Percentiles rank a stretch among this genome's conserved stretches.
Conservation (phyloP, 2,797 vertebrate genomes). For the Neoniphon sammara region DNA sequence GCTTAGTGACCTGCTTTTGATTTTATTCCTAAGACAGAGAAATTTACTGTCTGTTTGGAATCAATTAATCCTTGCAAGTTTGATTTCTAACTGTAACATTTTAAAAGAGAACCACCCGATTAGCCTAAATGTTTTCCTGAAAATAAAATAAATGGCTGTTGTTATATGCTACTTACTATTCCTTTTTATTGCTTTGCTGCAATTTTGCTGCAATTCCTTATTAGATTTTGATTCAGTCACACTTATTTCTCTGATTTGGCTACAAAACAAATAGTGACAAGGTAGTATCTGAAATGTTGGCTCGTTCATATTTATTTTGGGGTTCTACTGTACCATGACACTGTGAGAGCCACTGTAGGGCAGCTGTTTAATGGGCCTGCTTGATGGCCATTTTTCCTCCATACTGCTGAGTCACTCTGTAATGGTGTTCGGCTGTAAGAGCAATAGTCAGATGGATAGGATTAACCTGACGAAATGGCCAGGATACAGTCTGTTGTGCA, state of each 20-base stretch:
- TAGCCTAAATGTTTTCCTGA: background rate
- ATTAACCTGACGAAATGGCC: constrained; percentile 33
- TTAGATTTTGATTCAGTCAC: background rate
- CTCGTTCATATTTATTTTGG: constrained; percentile 18
- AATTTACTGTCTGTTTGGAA: background rate
- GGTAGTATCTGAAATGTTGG: background rate
- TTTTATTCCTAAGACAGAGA: constrained; percentile 16
- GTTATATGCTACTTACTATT: background rate
- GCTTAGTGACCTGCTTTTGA: constrained; percentile 39
- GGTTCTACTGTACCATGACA: constrained; percentile 17
- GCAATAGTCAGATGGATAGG: background rate
- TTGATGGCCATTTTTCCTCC: constrained; percentile 20
- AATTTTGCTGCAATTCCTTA: background rate
- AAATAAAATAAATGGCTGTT: background rate
- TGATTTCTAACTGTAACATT: background rate
- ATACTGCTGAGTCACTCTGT: constrained; percentile 54
- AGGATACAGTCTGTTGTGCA: background rate
- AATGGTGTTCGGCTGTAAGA: constrained; percentile 13
- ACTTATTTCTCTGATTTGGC: constrained; percentile 3
- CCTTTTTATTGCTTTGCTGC: background rate
- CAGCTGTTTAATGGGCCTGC: constrained; percentile 17
- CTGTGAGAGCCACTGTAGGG: constrained; percentile 27
- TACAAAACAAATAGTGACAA: background rate
- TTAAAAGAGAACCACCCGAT: background rate
- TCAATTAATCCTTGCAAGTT: constrained; percentile 1